A percentile compares a stretch with the other conserved stretches of the same genome.
Evolutionary conservation across 1,140 invertebrate species (phyloP).

Genomic region (Pseudomyrmex dendroicus): DNA sequence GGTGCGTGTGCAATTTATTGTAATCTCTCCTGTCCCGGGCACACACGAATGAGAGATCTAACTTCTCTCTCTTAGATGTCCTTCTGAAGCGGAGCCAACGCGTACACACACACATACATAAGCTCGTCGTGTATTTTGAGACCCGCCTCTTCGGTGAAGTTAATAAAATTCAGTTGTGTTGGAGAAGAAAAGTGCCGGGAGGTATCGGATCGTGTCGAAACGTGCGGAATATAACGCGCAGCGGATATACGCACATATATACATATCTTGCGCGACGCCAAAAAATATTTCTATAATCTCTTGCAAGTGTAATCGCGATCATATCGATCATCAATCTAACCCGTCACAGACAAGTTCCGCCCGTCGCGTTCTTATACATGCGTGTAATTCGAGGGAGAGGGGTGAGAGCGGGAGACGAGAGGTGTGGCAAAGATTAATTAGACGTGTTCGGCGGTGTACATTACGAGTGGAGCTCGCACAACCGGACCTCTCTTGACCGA

Average conservation of each 20-base stretch:
- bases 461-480: constrained; percentile 47
- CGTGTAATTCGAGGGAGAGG: not conserved
- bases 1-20: constrained; percentile 73
- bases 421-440: constrained; percentile 35
- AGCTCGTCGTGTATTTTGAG: constrained; percentile 40
- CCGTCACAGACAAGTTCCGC: constrained; percentile 14
- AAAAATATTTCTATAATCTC: not conserved
- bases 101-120: not conserved
- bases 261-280: not conserved
- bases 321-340: not conserved
- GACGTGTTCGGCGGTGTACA: constrained; percentile 38
- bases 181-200: not conserved
- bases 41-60: constrained; percentile 62
- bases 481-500: constrained; percentile 64
- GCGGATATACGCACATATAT: not conserved
- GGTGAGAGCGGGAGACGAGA: too few species aligned
- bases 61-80: constrained; percentile 60
- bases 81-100: constrained; percentile 44
- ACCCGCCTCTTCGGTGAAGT: constrained; percentile 48
- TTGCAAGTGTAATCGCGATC: not conserved
- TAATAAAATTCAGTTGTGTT: constrained; percentile 68
- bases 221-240: too few species aligned
- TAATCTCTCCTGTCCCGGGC: constrained; percentile 60
- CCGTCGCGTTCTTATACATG: constrained; percentile 16
- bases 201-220: not conserved